Percentiles rank a stretch among this genome's conserved stretches.
Conservation (phyloP, 2,113 vertebrate genomes). For the Hirundichthys speculiger region DNA sequence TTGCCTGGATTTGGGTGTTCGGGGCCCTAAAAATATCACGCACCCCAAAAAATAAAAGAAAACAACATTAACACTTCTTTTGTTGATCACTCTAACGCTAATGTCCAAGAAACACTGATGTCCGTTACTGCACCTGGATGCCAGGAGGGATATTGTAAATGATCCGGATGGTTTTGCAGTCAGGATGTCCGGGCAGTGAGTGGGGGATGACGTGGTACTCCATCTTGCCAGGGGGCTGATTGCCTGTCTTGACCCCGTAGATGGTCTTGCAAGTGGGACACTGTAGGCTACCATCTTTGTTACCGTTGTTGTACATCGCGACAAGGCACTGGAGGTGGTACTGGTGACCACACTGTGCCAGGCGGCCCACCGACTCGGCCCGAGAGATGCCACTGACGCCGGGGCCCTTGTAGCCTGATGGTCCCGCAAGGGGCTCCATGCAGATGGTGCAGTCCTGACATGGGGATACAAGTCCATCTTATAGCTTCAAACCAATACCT, state of each 20-base stretch:
- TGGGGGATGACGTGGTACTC: conserved; percentile 97
- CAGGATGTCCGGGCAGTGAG: conserved; percentile 91
- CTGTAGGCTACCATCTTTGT: conserved; percentile 95
- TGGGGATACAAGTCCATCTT: not conserved
- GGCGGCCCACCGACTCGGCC: conserved; percentile 90
- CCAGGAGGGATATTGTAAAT: conserved; percentile 97
- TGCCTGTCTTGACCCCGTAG: conserved; percentile 96
- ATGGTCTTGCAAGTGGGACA: conserved; percentile 98
- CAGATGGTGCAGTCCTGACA: conserved; percentile 95
- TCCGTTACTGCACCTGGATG: conserved; percentile 86
- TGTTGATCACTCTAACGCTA: not conserved
- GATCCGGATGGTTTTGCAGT: conserved; percentile 96
- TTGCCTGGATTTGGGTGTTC: conserved; percentile 96
- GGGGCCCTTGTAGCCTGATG: conserved; percentile 92
- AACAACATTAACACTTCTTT: not conserved
- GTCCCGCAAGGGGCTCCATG: conserved; percentile 90
- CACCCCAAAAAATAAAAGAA: not conserved
- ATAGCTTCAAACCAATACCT: too few species aligned
- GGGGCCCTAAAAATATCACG: conserved; percentile 81
- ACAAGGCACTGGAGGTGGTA: conserved; percentile 96
- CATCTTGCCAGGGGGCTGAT: conserved; percentile 98
- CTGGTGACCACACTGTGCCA: conserved; percentile 89
- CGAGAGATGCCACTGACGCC: conserved; percentile 80
- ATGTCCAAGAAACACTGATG: not conserved
- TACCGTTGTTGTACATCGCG: conserved; percentile 97